Base-by-base conservation (phyloP, 2,888 invertebrate species). In the Lomographa bimaculata region DNA sequence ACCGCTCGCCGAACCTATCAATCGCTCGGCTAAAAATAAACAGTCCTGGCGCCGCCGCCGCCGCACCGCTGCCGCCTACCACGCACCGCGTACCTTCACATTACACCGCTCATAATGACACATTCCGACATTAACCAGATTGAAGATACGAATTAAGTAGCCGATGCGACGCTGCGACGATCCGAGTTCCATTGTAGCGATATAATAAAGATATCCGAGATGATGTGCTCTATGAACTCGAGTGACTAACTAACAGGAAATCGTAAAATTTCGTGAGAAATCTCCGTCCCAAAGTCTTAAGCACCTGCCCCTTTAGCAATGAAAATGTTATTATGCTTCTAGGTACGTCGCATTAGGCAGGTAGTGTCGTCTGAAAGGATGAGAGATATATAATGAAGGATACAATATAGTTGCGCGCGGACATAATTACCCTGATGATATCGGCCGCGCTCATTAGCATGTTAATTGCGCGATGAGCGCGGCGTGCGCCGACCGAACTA, bases 221-320 rank as follows among this genome's bases (percentile, higher is more conserved):
- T 66, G 68, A 67, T 64, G 72, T 65, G 69, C 63, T 74, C 71
- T 76, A 76, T 72, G 70, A 71, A 64, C 66, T 62, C 61, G 49
- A 54, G 61, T 8, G 64, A 62, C 64, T 63, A 65, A 73, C 63
- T 84, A 79, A 80, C 83, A 85, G 85, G 86, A 86, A 87, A 84
- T 82, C 78, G 72, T 86, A 80, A 84, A 85, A 82, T 79, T 79
- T 84, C 79, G 82, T 85, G 83, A 81, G 82, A 85, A 83, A 78
- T 73, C 66, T 74, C 64, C 52, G 60, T 62, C 56, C 54, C 66
- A 57, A 57, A 52, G 56, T 49, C 49, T 46, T n/a, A 45, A 60
- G 60, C 62, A 66, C 67, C 67, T 71, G 69, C 55, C 48, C 50
- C 45, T 54, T 48, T 46, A 51, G 43, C 49, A 51, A 25, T 33